Conservation (phyloP, 2,888 invertebrate genomes). For the Crepidodera aurea region DNA sequence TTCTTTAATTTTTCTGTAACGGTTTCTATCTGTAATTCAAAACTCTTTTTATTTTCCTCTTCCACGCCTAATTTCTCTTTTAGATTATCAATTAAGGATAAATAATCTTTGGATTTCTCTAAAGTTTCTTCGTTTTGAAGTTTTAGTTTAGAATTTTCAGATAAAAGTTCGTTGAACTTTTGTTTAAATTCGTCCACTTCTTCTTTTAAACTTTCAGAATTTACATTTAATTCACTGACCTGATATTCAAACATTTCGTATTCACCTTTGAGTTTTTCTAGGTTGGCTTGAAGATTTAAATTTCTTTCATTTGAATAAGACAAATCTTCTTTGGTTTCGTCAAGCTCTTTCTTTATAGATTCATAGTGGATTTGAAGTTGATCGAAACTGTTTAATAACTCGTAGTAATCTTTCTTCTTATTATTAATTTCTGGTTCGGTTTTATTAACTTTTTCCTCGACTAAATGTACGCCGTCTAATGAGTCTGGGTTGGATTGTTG, state of each 20-base stretch:
- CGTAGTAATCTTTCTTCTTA: slow-evolving; percentile 47
- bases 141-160: slow-evolving; percentile 47
- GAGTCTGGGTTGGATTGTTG: not conserved
- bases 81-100: slow-evolving; percentile 50
- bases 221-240: slow-evolving; percentile 62
- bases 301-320: slow-evolving; percentile 54
- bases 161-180: slow-evolving; percentile 51
- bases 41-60: slow-evolving; percentile 46
- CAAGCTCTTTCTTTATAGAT: slow-evolving; percentile 48
- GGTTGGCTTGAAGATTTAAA: slow-evolving; percentile 57
- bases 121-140: slow-evolving; percentile 46
- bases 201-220: slow-evolving; percentile 61
- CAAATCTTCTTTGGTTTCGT: slow-evolving; percentile 66
- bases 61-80: slow-evolving; percentile 51
- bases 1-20: slow-evolving; percentile 58
- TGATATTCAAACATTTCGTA: slow-evolving; percentile 58
- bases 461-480: no score
- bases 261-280: slow-evolving; percentile 61
- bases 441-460: slow-evolving; percentile 7
- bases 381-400: slow-evolving; percentile 50
- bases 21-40: slow-evolving; percentile 49
- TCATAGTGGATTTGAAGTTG: slow-evolving; percentile 45
- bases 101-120: slow-evolving; percentile 47
- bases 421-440: slow-evolving; percentile 28
- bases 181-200: slow-evolving; percentile 56